Evolutionary conservation across 2,113 vertebrate genomes (phyloP).

Genomic region (Thamnaconus septentrionalis): DNA sequence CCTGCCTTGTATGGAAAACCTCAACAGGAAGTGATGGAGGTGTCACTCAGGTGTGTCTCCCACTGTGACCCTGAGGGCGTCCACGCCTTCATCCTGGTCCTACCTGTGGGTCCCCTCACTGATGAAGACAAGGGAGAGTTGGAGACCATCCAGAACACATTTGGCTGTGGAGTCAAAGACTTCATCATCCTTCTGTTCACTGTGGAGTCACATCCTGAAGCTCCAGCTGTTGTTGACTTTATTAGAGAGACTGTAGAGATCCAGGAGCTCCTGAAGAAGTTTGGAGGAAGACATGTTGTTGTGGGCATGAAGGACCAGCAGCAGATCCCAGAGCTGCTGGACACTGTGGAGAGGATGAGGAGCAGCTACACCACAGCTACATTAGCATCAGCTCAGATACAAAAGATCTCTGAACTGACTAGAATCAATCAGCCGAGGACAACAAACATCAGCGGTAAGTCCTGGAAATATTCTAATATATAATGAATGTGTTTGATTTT

Average conservation of each 20-base stretch:
- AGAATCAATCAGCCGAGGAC: slow-evolving; percentile 5
- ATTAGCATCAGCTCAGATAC: no score
- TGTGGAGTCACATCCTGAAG: slow-evolving; percentile 1
- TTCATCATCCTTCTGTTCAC: slow-evolving; percentile 42
- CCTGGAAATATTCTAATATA: no score
- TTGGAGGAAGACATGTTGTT: neutral
- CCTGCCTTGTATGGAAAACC: slow-evolving; percentile 21
- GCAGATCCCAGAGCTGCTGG: no score
- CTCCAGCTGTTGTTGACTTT: slow-evolving; percentile 10
- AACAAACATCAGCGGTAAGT: slow-evolving; percentile 25
- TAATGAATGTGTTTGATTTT: no score
- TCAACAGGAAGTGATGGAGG: slow-evolving; percentile 13
- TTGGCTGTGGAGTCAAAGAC: slow-evolving; percentile 13
- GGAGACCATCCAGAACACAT: slow-evolving; percentile 20
- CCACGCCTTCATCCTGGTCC: slow-evolving; percentile 33
- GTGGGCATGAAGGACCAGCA: slow-evolving; percentile 3
- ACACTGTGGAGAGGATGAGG: no score
- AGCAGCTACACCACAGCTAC: no score
- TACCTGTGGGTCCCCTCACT: slow-evolving; percentile 23
- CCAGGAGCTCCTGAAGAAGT: neutral
- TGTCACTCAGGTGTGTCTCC: slow-evolving; percentile 10
- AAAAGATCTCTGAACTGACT: no score
- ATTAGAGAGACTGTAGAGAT: neutral
- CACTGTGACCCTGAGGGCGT: slow-evolving; percentile 31
- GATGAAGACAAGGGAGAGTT: slow-evolving; percentile 32